These are phyloP conservation scores for Tautogolabrus adspersus DNA, from an alignment of 2,113 vertebrate species.

Conservation along the genomic window DNA sequence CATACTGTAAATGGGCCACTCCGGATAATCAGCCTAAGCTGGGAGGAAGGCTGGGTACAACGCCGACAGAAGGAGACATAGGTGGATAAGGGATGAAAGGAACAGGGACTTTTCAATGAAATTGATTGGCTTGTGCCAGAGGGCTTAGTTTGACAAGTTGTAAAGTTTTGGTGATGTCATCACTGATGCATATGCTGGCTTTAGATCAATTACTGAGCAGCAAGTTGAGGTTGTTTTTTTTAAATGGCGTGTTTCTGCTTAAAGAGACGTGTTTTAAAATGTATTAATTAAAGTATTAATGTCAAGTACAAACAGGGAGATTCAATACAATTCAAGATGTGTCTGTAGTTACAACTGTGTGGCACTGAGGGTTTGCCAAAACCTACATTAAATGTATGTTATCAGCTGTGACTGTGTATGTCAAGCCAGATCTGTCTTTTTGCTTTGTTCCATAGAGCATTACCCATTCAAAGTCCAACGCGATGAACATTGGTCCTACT, in stretches of 20 bases:
- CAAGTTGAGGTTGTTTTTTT: no score
- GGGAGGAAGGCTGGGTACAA: slow-evolving; percentile 21
- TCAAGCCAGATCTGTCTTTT: not conserved
- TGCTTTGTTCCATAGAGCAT: not conserved
- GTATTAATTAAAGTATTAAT: no score
- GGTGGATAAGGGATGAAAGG: slow-evolving; percentile 42
- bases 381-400: no score
- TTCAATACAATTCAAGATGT: no score
- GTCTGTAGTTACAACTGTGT: no score
- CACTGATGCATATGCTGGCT: slow-evolving; percentile 5
- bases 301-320: no score
- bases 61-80: slow-evolving; percentile 27
- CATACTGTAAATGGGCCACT: slow-evolving; percentile 80
- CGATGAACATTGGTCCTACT: no score
- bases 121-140: slow-evolving; percentile 35
- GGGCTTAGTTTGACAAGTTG: slow-evolving; percentile 51
- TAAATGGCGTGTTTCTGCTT: not conserved
- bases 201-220: slow-evolving; percentile 30
- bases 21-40: slow-evolving; percentile 74
- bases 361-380: no score
- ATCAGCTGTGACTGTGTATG: no score
- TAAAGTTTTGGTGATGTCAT: slow-evolving; percentile 61
- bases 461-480: no score
- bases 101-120: slow-evolving; percentile 59
- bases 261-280: not conserved